Conservation (phyloP, 2,113 vertebrate species). For the Chaetops frenatus region DNA sequence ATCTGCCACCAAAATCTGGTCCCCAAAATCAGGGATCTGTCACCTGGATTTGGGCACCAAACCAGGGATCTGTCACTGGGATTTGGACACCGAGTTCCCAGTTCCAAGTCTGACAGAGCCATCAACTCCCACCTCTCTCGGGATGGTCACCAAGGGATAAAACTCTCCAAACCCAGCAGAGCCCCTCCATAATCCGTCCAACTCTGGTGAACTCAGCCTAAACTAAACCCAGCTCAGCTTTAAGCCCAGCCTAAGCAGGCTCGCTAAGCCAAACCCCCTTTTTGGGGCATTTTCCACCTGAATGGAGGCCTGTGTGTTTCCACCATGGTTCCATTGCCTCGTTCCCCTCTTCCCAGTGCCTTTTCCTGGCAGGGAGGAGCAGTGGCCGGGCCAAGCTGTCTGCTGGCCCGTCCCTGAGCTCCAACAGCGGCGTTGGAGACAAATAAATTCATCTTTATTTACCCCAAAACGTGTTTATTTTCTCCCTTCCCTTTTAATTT, state of each 20-base stretch:
- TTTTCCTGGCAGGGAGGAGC: neutral
- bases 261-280: accelerated
- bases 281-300: neutral
- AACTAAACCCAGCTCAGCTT: neutral
- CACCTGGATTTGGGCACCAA: accelerated
- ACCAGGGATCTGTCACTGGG: accelerated
- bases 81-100: accelerated
- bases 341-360: neutral
- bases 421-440: neutral
- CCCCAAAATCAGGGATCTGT: accelerated
- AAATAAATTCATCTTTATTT: neutral
- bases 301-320: accelerated
- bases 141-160: accelerated
- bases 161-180: neutral
- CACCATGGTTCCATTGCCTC: neutral
- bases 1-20: accelerated
- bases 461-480: neutral
- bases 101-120: accelerated
- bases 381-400: neutral
- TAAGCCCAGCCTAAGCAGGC: neutral
- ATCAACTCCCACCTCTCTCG: accelerated
- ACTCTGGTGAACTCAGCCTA: accelerated
- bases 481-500: neutral
- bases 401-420: neutral
- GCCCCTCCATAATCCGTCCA: neutral